These are phyloP conservation scores for Hippopotamyrus pictus DNA, from an alignment of 2,797 vertebrate species.

Conservation along the genomic window DNA sequence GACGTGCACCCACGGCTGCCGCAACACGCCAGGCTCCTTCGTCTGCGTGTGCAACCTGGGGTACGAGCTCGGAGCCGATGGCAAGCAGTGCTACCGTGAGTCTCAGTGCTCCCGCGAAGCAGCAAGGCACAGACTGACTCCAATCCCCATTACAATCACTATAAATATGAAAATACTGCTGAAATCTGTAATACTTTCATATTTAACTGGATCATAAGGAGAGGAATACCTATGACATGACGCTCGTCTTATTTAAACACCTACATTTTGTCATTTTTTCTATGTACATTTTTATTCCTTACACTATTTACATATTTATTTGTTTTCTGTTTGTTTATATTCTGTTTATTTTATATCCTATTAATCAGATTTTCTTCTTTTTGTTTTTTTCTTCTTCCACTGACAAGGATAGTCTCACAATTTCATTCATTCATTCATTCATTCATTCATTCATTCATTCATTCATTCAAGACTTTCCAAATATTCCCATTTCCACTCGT, in stretches of 20 bases:
- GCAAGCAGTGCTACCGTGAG: conserved; percentile 74
- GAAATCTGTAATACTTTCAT: background rate
- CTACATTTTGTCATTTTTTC: background rate
- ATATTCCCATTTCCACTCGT: background rate
- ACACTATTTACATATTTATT: background rate
- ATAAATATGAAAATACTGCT: background rate
- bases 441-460: background rate
- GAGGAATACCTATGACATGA: background rate
- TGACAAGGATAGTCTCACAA: background rate
- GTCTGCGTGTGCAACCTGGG: conserved; percentile 65
- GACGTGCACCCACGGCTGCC: conserved; percentile 65
- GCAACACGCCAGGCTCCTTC: conserved; percentile 71
- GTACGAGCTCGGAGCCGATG: conserved; percentile 70
- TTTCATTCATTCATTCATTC: background rate
- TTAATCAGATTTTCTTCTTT: background rate
- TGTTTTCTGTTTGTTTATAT: background rate
- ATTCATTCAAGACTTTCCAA: background rate
- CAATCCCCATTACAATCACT: background rate
- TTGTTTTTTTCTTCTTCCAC: background rate
- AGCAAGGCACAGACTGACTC: background rate
- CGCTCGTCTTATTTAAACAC: background rate
- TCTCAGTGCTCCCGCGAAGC: conserved; percentile 23
- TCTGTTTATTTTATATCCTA: background rate
- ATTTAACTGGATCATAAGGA: background rate
- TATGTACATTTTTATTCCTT: background rate